Evolutionary conservation across 2,888 invertebrate genomes (phyloP).

Genomic region (Spisula subtruncata): DNA sequence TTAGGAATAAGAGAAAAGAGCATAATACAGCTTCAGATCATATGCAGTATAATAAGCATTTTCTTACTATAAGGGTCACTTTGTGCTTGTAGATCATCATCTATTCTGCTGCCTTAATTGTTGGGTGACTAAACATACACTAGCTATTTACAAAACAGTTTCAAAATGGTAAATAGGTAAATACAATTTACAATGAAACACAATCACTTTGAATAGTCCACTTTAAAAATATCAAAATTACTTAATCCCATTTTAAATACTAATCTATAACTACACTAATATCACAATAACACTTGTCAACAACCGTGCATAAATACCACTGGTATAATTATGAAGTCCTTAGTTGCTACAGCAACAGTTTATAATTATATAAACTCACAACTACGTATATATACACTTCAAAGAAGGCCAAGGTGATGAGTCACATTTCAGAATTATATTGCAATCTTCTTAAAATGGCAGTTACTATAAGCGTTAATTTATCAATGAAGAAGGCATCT

Average conservation of each 20-base stretch:
- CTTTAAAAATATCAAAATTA: not conserved
- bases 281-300: too few relatives aligned
- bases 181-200: not conserved
- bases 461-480: not conserved
- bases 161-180: constrained; percentile 6
- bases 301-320: too few relatives aligned
- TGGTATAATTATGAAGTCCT: not conserved
- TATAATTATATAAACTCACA: too few relatives aligned
- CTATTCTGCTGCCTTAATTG: not conserved
- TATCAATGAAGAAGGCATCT: not conserved
- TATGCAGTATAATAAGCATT: too few relatives aligned
- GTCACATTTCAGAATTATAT: not conserved
- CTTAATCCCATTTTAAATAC: too few relatives aligned
- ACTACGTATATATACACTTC: too few relatives aligned
- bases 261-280: too few relatives aligned
- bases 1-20: too few relatives aligned
- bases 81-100: not conserved
- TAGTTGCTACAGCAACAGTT: not conserved
- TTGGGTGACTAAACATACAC: not conserved
- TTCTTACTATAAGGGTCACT: too few relatives aligned
- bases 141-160: not conserved
- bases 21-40: too few relatives aligned
- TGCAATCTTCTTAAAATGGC: constrained; percentile 4
- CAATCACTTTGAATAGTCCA: not conserved
- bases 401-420: too few relatives aligned